phyloP scores from a whole-genome alignment of 2,888 invertebrate species.

The Arrhopalites spinosus region DNA sequence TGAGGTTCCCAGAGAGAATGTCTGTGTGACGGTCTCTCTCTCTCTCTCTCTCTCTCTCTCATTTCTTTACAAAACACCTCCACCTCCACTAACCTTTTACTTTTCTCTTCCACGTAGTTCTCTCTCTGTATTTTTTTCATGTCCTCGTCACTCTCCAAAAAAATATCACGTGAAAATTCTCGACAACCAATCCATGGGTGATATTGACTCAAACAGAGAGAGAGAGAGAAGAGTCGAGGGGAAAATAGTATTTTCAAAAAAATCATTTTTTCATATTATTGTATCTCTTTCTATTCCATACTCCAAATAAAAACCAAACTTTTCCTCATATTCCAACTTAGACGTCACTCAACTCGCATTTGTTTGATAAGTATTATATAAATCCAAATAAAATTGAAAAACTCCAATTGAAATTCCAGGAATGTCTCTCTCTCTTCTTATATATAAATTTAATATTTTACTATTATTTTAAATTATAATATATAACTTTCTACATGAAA shows the following conservation, averaged over 20 bases:
- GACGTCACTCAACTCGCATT: no score
- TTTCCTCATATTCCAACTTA: no score
- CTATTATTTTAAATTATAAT: no score
- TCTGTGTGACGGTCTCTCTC: conserved; percentile 3
- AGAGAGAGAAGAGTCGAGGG: not conserved
- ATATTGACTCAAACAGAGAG: not conserved
- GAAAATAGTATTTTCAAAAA: not conserved
- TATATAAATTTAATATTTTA: no score
- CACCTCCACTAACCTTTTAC: not conserved
- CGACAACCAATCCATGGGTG: not conserved
- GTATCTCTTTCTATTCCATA: no score
- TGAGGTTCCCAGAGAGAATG: conserved; percentile 45
- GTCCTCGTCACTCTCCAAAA: not conserved
- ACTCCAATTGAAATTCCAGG: no score
- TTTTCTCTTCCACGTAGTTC: not conserved
- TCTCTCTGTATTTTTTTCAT: not conserved
- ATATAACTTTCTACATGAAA: no score
- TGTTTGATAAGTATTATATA: no score
- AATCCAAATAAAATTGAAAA: no score
- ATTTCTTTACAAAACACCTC: not conserved
- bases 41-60: conserved; percentile 1
- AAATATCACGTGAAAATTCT: no score
- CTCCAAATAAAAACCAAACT: no score
- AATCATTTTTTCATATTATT: not conserved
- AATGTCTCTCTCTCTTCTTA: no score